Conservation (phyloP, 1,140 invertebrate genomes). For the Penaeus indicus region DNA sequence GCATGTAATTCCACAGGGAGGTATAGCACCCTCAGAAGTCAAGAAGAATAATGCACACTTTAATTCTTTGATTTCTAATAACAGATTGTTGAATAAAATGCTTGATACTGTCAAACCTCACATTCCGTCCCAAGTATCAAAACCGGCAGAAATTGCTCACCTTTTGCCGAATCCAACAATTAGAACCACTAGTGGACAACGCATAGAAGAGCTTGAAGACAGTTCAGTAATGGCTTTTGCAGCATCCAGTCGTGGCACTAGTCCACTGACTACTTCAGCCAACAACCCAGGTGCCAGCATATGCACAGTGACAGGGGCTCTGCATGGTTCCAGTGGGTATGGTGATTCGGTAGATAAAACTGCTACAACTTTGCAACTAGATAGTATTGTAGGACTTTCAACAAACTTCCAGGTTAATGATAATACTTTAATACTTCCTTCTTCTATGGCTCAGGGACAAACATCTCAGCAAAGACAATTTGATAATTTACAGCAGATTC, state of each 20-base stretch:
- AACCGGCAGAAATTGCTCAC: constrained; percentile 57
- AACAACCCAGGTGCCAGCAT: constrained; percentile 35
- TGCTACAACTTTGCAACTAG: constrained; percentile 10
- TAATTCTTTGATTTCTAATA: constrained; percentile 41
- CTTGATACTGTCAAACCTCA: constrained; percentile 51
- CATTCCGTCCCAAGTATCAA: constrained; percentile 57
- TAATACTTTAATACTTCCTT: constrained; percentile 38
- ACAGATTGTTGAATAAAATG: constrained; percentile 51
- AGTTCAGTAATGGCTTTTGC: constrained; percentile 36
- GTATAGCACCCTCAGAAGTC: neutral
- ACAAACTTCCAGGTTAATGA: constrained; percentile 36
- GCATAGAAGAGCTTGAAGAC: constrained; percentile 37
- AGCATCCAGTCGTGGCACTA: constrained; percentile 29
- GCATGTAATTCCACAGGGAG: constrained; percentile 7
- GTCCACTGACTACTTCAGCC: constrained; percentile 33
- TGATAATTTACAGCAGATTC: constrained; percentile 34
- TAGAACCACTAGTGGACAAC: constrained; percentile 12
- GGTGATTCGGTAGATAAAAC: constrained; percentile 28
- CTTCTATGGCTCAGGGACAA: constrained; percentile 42
- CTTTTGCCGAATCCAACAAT: constrained; percentile 48
- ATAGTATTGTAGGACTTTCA: constrained; percentile 42
- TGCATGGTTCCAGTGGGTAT: constrained; percentile 29
- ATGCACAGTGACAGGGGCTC: constrained; percentile 35
- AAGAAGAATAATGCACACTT: constrained; percentile 17
- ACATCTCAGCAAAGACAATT: constrained; percentile 42